These are phyloP conservation scores for Coelinius sp. DNA, from an alignment of 2,888 invertebrate species.

Conservation along the genomic window DNA sequence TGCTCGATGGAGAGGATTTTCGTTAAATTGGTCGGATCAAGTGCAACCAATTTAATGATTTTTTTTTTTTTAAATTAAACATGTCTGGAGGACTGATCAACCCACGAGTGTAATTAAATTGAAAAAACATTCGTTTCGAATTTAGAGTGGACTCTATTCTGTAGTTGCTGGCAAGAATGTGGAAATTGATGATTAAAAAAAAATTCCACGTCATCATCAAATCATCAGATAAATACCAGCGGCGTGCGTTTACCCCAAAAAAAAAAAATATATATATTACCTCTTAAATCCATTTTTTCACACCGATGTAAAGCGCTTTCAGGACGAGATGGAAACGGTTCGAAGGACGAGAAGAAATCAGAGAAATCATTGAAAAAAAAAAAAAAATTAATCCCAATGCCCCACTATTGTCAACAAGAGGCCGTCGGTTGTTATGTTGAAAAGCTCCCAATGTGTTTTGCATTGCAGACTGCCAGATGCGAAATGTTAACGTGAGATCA, in stretches of 20 bases:
- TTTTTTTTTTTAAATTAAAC: background rate
- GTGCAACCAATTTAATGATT: background rate
- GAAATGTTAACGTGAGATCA: conserved; percentile 82
- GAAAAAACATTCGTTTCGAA: conserved; percentile 61
- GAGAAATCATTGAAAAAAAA: background rate
- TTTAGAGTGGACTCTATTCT: conserved; percentile 67
- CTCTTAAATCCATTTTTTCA: background rate
- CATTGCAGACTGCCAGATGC: conserved; percentile 84
- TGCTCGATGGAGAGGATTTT: conserved; percentile 14
- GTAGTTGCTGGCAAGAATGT: conserved; percentile 57
- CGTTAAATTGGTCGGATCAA: background rate
- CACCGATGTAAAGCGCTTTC: conserved; percentile 15
- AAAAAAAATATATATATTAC: conserved; percentile 7
- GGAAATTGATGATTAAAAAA: conserved; percentile 33
- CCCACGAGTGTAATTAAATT: background rate
- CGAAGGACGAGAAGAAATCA: conserved; percentile 23
- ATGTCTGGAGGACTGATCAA: background rate
- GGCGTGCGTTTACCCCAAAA: conserved; percentile 8
- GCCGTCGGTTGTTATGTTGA: conserved; percentile 65
- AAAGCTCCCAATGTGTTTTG: conserved; percentile 75
- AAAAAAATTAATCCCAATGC: conserved; percentile 46
- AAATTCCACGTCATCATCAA: conserved; percentile 1
- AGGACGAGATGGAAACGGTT: conserved; percentile 28
- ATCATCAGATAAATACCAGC: conserved; percentile 15
- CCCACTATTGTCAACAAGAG: conserved; percentile 57